Evolutionary conservation across 2,113 vertebrate genomes (phyloP).

Genomic region (Natator depressus): DNA sequence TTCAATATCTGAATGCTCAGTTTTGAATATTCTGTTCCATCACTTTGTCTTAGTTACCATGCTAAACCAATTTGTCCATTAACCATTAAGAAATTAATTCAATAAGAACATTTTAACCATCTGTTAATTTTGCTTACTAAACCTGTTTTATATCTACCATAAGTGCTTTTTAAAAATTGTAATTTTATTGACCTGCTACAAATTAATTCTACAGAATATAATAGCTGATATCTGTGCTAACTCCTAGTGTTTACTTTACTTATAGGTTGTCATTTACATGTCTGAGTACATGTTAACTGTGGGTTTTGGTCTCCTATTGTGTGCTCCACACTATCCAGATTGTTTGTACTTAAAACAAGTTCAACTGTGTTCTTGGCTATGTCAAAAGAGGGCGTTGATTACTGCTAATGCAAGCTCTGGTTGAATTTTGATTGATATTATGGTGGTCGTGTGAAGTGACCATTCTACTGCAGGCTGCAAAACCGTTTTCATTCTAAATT

Average conservation of each 20-base stretch:
- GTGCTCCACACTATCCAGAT: conserved; percentile 21
- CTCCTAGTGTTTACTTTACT: conserved; percentile 19
- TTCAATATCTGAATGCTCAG: neutral
- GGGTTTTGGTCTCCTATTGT: conserved; percentile 40
- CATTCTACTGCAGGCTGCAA: neutral
- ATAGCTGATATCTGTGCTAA: conserved; percentile 10
- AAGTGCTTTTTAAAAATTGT: neutral
- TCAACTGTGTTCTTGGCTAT: conserved; percentile 9
- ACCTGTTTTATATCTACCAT: neutral
- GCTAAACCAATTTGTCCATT: conserved; percentile 57
- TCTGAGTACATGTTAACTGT: conserved; percentile 25
- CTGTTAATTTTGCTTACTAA: conserved; percentile 50
- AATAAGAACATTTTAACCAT: conserved; percentile 23
- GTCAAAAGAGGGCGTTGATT: neutral
- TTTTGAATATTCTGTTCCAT: neutral
- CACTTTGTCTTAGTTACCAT: conserved; percentile 55
- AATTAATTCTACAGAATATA: neutral
- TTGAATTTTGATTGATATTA: conserved; percentile 21
- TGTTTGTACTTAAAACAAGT: neutral
- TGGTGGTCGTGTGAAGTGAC: neutral
- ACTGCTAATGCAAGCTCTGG: neutral
- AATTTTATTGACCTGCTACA: conserved; percentile 7
- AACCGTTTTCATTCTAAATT: neutral
- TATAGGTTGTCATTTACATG: conserved; percentile 34
- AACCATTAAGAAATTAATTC: conserved; percentile 35